Percentiles rank a stretch among this genome's conserved stretches.
phyloP scores from a whole-genome alignment of 2,797 vertebrate species.

The Xiphophorus birchmanni region DNA sequence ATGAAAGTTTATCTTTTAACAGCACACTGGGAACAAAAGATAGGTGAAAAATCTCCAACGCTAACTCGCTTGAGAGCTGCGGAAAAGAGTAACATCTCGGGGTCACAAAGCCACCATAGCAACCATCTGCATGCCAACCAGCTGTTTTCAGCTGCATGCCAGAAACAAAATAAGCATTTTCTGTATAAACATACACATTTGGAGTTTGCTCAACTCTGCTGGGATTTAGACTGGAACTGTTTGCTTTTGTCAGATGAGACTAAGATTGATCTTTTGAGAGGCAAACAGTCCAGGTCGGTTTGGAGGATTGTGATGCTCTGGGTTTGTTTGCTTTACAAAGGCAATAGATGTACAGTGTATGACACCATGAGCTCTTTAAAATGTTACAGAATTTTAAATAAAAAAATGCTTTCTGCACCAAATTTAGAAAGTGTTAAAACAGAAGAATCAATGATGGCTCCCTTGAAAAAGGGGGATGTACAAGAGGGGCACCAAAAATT shows the following conservation, averaged over 20 bases:
- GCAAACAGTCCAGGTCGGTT: neutral
- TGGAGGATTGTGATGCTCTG: neutral
- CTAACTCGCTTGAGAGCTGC: neutral
- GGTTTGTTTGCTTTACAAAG: neutral
- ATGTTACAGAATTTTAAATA: neutral
- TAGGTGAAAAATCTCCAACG: neutral
- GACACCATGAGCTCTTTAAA: neutral
- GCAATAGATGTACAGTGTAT: neutral
- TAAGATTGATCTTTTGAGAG: neutral
- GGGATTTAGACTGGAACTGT: neutral
- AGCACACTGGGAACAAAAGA: neutral
- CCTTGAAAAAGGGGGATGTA: neutral
- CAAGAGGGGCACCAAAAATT: neutral
- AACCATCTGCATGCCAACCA: neutral
- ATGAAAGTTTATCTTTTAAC: neutral
- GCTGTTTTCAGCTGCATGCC: neutral
- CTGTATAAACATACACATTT: neutral
- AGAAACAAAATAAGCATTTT: neutral
- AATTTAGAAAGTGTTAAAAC: neutral
- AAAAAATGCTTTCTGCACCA: neutral
- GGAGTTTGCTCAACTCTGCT: neutral
- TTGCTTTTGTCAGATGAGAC: neutral
- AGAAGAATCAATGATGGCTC: neutral
- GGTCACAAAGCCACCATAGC: neutral
- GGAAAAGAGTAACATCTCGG: neutral